Evolutionary conservation across 2,113 vertebrate genomes (phyloP).

Genomic region (Chamaea fasciata): DNA sequence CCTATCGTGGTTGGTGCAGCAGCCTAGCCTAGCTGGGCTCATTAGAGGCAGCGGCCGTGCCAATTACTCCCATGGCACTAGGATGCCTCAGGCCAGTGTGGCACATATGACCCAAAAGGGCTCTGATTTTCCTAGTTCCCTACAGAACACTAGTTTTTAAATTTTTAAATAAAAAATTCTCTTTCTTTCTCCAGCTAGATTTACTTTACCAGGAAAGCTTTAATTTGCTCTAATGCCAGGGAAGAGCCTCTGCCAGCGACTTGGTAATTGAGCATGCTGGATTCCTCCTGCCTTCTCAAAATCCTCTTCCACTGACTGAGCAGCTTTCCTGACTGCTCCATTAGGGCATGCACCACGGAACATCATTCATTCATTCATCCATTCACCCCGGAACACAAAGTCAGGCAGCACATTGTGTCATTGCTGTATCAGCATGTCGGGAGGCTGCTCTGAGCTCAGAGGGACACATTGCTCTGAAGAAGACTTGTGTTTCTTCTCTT

Average conservation of each 20-base stretch:
- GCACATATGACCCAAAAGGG: fast-evolving
- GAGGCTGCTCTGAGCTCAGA: neutral
- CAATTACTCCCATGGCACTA: neutral
- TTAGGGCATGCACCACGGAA: neutral
- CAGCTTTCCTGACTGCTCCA: neutral
- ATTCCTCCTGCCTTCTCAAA: neutral
- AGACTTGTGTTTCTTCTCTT: neutral
- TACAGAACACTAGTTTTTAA: neutral
- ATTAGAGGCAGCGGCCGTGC: too few relatives aligned
- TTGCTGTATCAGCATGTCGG: neutral
- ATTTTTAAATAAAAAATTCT: neutral
- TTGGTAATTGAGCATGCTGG: neutral
- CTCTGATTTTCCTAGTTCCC: neutral
- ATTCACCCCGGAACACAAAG: neutral
- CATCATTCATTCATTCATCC: neutral
- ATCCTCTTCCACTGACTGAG: neutral
- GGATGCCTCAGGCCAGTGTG: neutral
- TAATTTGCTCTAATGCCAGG: neutral
- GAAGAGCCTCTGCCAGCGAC: neutral
- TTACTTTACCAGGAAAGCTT: neutral
- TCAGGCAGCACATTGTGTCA: neutral
- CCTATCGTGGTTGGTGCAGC: too few relatives aligned
- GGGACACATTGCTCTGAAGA: neutral
- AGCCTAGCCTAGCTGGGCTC: too few relatives aligned
- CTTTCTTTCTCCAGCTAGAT: neutral